These are phyloP conservation scores for Petrolisthes cinctipes DNA, from an alignment of 2,888 invertebrate species.

Conservation along the genomic window DNA sequence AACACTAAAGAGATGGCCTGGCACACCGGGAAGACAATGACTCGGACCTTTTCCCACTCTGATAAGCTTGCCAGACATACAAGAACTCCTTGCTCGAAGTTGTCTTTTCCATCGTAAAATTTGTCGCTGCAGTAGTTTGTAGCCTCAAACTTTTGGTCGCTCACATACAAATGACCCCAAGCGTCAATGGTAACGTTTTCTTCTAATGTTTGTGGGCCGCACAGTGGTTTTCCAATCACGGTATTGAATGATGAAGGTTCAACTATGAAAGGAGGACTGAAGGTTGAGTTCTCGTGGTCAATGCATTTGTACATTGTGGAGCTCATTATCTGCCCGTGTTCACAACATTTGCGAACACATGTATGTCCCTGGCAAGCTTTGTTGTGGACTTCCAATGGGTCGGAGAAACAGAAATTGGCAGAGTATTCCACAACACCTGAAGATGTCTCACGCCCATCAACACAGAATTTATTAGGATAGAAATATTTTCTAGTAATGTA, in stretches of 20 bases:
- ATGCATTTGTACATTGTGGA: background rate
- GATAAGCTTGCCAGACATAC: background rate
- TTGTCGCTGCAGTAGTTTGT: slow-evolving; percentile 42
- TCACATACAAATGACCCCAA: background rate
- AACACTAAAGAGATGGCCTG: slow-evolving; percentile 18
- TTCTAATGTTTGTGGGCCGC: background rate
- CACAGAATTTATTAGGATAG: slow-evolving; percentile 28
- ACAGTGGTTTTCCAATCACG: slow-evolving; percentile 32
- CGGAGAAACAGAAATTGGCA: slow-evolving; percentile 32
- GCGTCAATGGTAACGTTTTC: background rate
- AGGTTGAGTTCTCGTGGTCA: background rate
- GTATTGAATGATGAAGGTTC: slow-evolving; percentile 6
- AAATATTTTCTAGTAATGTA: background rate
- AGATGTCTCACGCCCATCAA: slow-evolving; percentile 25
- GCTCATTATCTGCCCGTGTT: slow-evolving; percentile 31
- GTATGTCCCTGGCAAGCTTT: slow-evolving; percentile 9
- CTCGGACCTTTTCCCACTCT: slow-evolving; percentile 1
- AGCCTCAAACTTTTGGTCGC: background rate
- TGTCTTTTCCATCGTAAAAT: slow-evolving; percentile 12
- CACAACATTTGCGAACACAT: slow-evolving; percentile 47
- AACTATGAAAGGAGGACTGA: slow-evolving; percentile 8
- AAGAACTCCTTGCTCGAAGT: background rate
- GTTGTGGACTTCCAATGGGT: slow-evolving; percentile 12
- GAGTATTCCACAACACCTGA: slow-evolving; percentile 30
- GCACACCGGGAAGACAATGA: background rate